Evolutionary conservation across 2,888 invertebrate genomes (phyloP).

Genomic region (Andrena bicolor): DNA sequence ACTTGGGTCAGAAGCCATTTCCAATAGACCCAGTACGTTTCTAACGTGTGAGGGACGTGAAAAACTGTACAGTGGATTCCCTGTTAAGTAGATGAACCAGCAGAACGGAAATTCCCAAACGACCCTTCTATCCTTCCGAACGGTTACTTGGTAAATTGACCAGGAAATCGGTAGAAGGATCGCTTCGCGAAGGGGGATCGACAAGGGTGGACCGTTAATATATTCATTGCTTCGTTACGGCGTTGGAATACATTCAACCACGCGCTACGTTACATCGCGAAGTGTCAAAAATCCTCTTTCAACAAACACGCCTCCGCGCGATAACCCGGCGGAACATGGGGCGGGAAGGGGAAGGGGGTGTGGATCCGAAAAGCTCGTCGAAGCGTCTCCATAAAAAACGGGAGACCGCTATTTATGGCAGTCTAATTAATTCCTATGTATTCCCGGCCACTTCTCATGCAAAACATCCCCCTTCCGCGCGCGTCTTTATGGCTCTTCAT

Average conservation of each 20-base stretch:
- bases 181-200: constrained; percentile 20
- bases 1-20: no score
- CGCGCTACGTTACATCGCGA: constrained; percentile 31
- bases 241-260: constrained; percentile 41
- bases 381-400: constrained; percentile 67
- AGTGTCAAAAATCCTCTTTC: constrained; percentile 58
- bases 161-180: constrained; percentile 32
- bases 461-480: constrained; percentile 71
- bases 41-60: neutral
- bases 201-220: constrained; percentile 39
- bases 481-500: constrained; percentile 77
- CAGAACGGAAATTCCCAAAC: constrained; percentile 8
- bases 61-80: neutral
- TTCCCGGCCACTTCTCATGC: constrained; percentile 79
- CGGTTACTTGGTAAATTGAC: constrained; percentile 25
- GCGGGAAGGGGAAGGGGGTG: neutral
- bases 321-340: neutral
- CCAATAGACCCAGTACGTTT: neutral
- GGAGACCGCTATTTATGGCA: constrained; percentile 72
- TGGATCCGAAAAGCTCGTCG: constrained; percentile 16
- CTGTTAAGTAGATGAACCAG: constrained; percentile 16
- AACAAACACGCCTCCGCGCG: constrained; percentile 50
- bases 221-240: constrained; percentile 52
- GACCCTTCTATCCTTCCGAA: neutral
- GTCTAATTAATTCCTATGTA: constrained; percentile 80